Conservation (phyloP, 2,797 vertebrate genomes). For the Falco biarmicus region DNA sequence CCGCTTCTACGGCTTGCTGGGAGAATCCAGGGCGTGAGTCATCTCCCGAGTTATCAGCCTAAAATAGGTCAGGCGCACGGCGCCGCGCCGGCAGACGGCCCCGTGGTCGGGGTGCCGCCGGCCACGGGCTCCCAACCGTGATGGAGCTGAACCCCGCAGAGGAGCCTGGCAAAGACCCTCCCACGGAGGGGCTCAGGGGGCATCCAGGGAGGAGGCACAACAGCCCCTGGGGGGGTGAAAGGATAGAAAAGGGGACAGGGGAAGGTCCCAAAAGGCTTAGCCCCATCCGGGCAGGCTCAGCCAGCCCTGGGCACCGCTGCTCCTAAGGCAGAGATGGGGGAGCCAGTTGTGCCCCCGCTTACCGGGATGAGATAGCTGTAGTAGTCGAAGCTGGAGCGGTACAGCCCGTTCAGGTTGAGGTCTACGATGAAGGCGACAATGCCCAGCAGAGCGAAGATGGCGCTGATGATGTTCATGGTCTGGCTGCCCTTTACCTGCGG, state of each 20-base stretch:
- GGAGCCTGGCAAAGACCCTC: background rate
- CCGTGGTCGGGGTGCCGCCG: fast-evolving
- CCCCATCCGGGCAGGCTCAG: background rate
- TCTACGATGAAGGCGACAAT: conserved; percentile 53
- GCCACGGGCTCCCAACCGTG: fast-evolving
- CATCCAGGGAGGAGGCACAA: background rate
- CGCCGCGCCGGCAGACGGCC: background rate
- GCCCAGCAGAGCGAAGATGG: conserved; percentile 38
- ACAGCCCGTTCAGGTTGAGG: conserved; percentile 17
- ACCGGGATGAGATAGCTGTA: background rate
- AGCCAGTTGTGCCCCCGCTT: fast-evolving
- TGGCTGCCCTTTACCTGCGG: conserved; percentile 52
- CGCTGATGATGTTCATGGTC: conserved; percentile 70
- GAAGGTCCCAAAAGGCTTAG: background rate
- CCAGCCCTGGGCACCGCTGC: background rate
- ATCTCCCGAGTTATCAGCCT: background rate
- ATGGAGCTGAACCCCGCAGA: background rate
- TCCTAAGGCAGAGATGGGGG: fast-evolving
- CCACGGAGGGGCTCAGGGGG: background rate
- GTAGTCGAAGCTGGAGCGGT: background rate
- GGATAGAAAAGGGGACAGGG: fast-evolving
- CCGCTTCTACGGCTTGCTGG: fast-evolving
- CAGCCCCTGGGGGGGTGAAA: too few relatives aligned
- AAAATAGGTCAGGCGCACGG: background rate
- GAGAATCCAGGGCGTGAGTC: background rate